Evolutionary conservation across 1,140 invertebrate genomes (phyloP), one percentile per base, ranked within the genome.

Genomic region (Drosophila watanabei): DNA sequence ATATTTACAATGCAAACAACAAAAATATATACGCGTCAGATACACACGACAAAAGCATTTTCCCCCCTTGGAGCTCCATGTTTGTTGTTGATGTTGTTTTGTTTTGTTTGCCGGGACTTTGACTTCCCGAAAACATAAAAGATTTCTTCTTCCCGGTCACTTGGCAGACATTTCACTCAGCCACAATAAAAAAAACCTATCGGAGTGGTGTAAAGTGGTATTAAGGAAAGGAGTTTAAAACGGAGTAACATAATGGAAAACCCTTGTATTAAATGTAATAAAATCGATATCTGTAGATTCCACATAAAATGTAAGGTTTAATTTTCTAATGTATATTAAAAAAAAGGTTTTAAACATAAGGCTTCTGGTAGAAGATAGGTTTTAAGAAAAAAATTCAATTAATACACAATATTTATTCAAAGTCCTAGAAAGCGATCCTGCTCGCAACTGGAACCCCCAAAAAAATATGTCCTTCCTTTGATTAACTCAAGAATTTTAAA

Each of bases 1-100:
- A 73, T 73, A 73, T 73, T 61, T 72, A 73, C 70, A 73, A 73
- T 73, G 56, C 70, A 72, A 73, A 73, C 70, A 73, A 71, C 66
- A 71, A 72, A 70, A 20, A 41, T 35, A 41, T 45, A 72, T 35
- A 56, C 35, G 45, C 66, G 30, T 59, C 70, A 33, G 37, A 73
- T 60, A 72, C 70, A 73, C 52, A 73, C 70, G 46, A 73, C 70
- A 73, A 73, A 73, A 72, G 68, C 51, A 41, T 33, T 58, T 48
- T 56, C 30, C 54, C 69, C 70, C 4, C 30, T 5, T 24, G 24
- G 32, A n/a, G 13, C 32, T 20, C 10, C 28, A 69, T 54, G 46
- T 46, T 9, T 24, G 46, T 32, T 48, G 33, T 24, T 28, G 13
- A 32, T 41, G 37, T 71, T 70, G 65, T 70, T 70, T 71, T 70